phyloP scores from a whole-genome alignment of 2,113 vertebrate species.

The Chionomys nivalis region DNA sequence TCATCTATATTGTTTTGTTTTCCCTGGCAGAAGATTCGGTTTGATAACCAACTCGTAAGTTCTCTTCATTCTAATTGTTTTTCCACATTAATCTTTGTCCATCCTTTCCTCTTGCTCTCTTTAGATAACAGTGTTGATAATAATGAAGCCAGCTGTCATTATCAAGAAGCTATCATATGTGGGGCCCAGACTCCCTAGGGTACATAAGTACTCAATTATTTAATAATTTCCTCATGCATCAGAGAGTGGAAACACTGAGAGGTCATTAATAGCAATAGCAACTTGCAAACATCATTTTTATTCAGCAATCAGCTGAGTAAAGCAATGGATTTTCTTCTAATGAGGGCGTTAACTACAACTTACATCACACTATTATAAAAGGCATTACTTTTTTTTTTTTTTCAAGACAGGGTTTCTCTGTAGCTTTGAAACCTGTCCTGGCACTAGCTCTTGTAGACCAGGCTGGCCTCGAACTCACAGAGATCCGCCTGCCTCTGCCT shows the following conservation, averaged over 20 bases:
- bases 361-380: neutral
- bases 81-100: slow-evolving; percentile 13
- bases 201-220: neutral
- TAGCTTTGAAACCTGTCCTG: too few species aligned
- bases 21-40: neutral
- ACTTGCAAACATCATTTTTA: neutral
- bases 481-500: too few species aligned
- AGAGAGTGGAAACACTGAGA: neutral
- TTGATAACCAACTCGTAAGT: neutral
- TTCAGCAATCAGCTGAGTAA: neutral
- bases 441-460: too few species aligned
- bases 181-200: neutral
- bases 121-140: neutral
- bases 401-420: too few species aligned
- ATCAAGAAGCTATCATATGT: neutral
- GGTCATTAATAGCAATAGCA: neutral
- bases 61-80: slow-evolving; percentile 54
- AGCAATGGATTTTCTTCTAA: slow-evolving; percentile 30
- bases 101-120: neutral
- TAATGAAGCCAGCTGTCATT: neutral
- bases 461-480: too few species aligned
- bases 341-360: neutral
- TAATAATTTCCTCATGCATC: neutral
- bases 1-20: neutral
- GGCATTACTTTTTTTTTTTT: neutral